Conservation (phyloP, 2,797 vertebrate genomes). For the Crocodylus rhombifer region DNA sequence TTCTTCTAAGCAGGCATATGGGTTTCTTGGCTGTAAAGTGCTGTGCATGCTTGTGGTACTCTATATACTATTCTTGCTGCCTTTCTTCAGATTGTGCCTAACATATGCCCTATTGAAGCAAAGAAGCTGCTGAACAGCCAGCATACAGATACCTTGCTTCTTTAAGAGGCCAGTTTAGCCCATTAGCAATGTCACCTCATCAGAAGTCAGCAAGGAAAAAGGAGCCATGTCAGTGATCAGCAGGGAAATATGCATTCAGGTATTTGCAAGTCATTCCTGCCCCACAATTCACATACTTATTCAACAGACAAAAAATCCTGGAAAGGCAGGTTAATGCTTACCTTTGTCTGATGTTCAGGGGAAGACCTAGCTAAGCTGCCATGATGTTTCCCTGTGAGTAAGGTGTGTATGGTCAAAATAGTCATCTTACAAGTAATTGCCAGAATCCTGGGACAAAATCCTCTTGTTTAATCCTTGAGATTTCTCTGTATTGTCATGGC, state of each 20-base stretch:
- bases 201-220: not conserved
- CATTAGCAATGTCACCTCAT: not conserved
- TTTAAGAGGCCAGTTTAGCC: not conserved
- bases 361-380: conserved; percentile 3
- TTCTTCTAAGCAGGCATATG: not conserved
- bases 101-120: not conserved
- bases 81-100: not conserved
- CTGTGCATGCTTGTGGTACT: not conserved
- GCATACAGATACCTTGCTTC: not conserved
- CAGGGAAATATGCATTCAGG: conserved; percentile 19
- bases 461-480: conserved; percentile 24
- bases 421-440: not conserved
- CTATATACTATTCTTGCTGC: accelerated
- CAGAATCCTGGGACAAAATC: not conserved
- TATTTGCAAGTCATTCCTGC: not conserved
- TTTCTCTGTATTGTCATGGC: not conserved
- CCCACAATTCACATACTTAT: not conserved
- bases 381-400: not conserved
- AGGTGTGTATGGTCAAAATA: not conserved
- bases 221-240: not conserved
- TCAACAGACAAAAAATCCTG: conserved; percentile 15
- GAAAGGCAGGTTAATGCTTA: conserved; percentile 35
- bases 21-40: conserved; percentile 3
- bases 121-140: not conserved
- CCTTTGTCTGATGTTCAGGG: not conserved